Percentiles rank a stretch among this genome's conserved stretches.
phyloP scores from a whole-genome alignment of 2,797 vertebrate species.

The Chelonia mydas region DNA sequence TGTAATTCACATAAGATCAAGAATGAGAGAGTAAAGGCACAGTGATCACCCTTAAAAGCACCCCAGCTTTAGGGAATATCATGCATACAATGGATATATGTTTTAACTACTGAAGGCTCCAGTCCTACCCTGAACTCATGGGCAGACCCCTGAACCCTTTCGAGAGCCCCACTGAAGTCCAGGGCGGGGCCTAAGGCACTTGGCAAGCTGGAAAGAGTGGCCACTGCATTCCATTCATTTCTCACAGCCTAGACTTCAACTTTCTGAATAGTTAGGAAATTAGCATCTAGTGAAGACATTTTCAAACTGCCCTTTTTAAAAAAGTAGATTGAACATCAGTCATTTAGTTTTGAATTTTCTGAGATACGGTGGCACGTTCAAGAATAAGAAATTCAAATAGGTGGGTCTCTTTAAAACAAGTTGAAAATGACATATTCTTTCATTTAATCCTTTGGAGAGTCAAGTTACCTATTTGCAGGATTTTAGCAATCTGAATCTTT shows the following conservation, averaged over 20 bases:
- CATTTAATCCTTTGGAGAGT: conserved; percentile 18
- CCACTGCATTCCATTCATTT: not conserved
- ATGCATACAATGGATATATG: fast-evolving
- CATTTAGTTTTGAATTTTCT: conserved; percentile 1
- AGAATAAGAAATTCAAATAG: not conserved
- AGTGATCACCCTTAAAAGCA: not conserved
- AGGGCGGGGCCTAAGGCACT: not conserved
- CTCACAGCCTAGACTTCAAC: not conserved
- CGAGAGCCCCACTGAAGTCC: not conserved
- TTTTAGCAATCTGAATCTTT: conserved; percentile 19
- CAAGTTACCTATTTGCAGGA: not conserved
- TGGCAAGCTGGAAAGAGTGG: not conserved
- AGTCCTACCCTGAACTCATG: not conserved
- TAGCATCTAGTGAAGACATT: not conserved
- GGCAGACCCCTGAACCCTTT: not conserved
- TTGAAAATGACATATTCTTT: conserved; percentile 41
- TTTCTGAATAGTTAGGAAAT: not conserved
- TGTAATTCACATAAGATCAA: conserved; percentile 58
- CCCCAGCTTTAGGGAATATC: not conserved
- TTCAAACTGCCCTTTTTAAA: not conserved
- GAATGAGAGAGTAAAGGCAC: conserved; percentile 62
- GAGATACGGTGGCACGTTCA: not conserved
- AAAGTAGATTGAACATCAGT: not conserved
- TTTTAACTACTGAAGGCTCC: not conserved
- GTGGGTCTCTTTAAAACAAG: not conserved